These are phyloP conservation scores for Plodia interpunctella DNA, from an alignment of 1,140 invertebrate species.

Conservation along the genomic window DNA sequence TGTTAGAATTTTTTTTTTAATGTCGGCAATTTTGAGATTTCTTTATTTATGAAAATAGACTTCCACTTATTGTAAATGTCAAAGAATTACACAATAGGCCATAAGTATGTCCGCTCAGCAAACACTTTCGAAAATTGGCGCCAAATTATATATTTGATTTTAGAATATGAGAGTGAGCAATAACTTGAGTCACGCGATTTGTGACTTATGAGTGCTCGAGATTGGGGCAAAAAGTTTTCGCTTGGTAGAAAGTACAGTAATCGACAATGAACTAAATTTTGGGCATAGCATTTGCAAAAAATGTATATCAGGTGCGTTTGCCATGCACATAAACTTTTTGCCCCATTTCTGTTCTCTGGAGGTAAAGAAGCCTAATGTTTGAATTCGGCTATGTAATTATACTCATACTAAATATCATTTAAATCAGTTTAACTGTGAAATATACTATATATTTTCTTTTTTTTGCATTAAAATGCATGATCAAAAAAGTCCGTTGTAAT, in stretches of 20 bases:
- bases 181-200: constrained; percentile 5
- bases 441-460: too few species aligned
- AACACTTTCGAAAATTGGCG: constrained; percentile 5
- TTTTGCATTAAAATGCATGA: too few species aligned
- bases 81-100: not conserved
- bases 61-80: not conserved
- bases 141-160: constrained; percentile 7
- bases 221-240: not conserved
- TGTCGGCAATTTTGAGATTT: too few species aligned
- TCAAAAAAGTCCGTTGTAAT: too few species aligned
- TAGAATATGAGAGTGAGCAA: not conserved
- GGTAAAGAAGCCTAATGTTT: too few species aligned
- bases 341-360: too few species aligned
- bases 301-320: too few species aligned
- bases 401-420: too few species aligned
- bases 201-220: not conserved
- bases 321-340: too few species aligned
- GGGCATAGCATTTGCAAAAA: not conserved
- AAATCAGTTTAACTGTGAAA: too few species aligned
- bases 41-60: not conserved
- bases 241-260: not conserved
- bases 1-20: too few species aligned
- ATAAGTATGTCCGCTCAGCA: not conserved
- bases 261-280: not conserved
- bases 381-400: too few species aligned